Percentiles rank a stretch among this genome's conserved stretches.
Evolutionary conservation across 1,140 invertebrate genomes (phyloP).

Genomic region (Chymomyza costata): DNA sequence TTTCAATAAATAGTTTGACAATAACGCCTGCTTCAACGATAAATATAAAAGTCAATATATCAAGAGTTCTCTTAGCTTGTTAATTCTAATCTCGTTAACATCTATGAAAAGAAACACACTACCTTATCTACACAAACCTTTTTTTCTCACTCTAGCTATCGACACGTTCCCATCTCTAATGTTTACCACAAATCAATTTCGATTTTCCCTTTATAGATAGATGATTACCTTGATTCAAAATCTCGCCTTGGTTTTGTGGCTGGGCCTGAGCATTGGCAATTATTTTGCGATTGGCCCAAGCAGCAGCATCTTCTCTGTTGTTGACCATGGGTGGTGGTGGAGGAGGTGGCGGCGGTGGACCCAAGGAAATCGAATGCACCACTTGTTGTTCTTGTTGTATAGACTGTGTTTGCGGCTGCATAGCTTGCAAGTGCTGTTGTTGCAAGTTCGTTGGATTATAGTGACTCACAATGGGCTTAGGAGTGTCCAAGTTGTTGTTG

Average conservation of each 20-base stretch:
- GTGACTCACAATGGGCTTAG: slow-evolving; percentile 37
- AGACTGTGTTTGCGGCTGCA: slow-evolving; percentile 20
- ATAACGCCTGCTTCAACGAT: too few relatives aligned
- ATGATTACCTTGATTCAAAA: slow-evolving; percentile 33
- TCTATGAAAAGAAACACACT: too few relatives aligned
- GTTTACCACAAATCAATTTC: too few relatives aligned
- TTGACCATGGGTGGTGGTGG: slow-evolving; percentile 53
- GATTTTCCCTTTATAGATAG: too few relatives aligned
- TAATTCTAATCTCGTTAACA: too few relatives aligned
- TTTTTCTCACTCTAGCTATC: too few relatives aligned
- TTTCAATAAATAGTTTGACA: too few relatives aligned
- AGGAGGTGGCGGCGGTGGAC: slow-evolving; percentile 46
- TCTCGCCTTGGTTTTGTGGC: slow-evolving; percentile 22
- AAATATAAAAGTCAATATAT: too few relatives aligned
- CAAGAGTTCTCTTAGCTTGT: too few relatives aligned
- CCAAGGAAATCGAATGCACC: slow-evolving; percentile 44
- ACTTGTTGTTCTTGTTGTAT: slow-evolving; percentile 26
- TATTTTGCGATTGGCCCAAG: slow-evolving; percentile 67
- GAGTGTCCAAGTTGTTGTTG: slow-evolving; percentile 31
- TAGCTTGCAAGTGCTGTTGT: slow-evolving; percentile 33
- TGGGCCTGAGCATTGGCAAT: slow-evolving; percentile 46
- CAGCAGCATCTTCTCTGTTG: slow-evolving; percentile 67
- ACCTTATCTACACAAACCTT: too few relatives aligned
- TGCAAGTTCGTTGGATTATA: slow-evolving; percentile 48
- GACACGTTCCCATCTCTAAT: too few relatives aligned